These are phyloP conservation scores for Notiomystis cincta DNA, from an alignment of 2,113 vertebrate genomes.

Conservation along the genomic window DNA sequence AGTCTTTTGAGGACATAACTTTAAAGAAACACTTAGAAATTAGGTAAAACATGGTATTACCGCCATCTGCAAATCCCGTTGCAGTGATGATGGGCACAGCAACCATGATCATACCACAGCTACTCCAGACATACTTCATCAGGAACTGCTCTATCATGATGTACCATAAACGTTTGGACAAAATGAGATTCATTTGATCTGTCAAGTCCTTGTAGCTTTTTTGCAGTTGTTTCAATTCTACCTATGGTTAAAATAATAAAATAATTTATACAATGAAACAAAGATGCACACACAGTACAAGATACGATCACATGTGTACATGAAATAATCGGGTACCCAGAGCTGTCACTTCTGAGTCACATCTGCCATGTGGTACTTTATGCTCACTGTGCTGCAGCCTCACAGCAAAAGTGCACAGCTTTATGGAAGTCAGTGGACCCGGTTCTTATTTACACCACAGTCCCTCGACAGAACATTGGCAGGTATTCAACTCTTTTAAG, in stretches of 20 bases:
- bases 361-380: neutral
- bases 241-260: slow-evolving; percentile 70
- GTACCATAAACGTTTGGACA: slow-evolving; percentile 97
- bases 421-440: neutral
- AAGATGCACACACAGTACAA: neutral
- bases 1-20: neutral
- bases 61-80: slow-evolving; percentile 92
- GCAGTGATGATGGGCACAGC: slow-evolving; percentile 98
- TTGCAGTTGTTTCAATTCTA: slow-evolving; percentile 96
- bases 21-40: neutral
- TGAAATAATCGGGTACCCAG: neutral
- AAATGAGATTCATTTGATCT: slow-evolving; percentile 93
- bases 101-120: slow-evolving; percentile 94
- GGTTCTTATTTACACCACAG: neutral
- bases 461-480: neutral
- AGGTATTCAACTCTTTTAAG: neutral
- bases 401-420: neutral
- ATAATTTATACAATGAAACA: neutral
- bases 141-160: slow-evolving; percentile 98
- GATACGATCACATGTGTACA: accelerated
- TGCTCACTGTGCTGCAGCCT: neutral
- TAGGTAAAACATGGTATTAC: slow-evolving; percentile 69
- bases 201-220: slow-evolving; percentile 92
- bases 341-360: neutral
- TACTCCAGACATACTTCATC: slow-evolving; percentile 99